Evolutionary conservation across 2,888 invertebrate genomes (phyloP), one percentile per base, ranked within the genome.

Genomic region (Calameuta pallipes): DNA sequence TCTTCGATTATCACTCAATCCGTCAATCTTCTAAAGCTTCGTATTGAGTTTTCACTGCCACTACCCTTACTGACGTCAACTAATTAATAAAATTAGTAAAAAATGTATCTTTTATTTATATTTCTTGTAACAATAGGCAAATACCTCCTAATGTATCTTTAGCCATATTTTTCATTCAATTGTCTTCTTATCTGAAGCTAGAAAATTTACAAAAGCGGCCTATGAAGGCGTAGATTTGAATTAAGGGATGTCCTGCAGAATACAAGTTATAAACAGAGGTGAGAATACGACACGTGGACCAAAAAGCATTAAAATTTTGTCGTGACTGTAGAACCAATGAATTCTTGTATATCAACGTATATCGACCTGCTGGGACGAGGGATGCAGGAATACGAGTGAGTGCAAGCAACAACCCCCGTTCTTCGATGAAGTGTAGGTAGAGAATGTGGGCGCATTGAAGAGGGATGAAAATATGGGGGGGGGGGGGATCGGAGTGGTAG

Each of bases 311-410:
- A 9, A 56, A 6, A 56, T 56, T 23, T 56, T 23, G 1, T 23
- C 23, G 23, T 15, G 56, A 12, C 71, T 71, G 71, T 71, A 31
- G 71, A 31, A 15, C 33, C 71, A 33, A 15, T 23, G 71, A 31
- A 11, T 31, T 71, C 71, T 31, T 71, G 13, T 82, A 23, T 56
- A 82, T 85, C 82, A 80, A 81, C 82, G 82, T 85, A 84, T 89
- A 89, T 90, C 89, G 89, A 89, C 89, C 88, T 88, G 85, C 80
- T 78, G 81, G 80, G 9, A 82, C 84, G 84, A 86, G 86, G 87
- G 88, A 84, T 87, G 85, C 83, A 85, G 84, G 86, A 79, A 82
- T 83, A 81, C 81, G 85, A 87, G 85, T 56, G 86, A 86, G 86
- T 86, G 86, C 84, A 87, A 74, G 81, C 79, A 80, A 81, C 56